phyloP scores from a whole-genome alignment of 2,797 vertebrate species.

The Acipenser oxyrinchus region DNA sequence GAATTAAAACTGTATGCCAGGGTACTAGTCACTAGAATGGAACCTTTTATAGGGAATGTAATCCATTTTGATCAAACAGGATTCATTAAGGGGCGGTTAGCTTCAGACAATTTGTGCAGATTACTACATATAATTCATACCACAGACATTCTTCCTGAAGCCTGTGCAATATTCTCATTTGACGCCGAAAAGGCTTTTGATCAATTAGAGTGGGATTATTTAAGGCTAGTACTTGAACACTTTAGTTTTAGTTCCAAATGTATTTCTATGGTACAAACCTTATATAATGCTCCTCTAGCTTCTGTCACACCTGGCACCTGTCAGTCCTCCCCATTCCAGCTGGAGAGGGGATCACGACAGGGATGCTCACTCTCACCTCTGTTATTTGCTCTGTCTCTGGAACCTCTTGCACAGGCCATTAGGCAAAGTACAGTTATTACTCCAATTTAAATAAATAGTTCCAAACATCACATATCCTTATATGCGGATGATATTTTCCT shows the following conservation, averaged over 20 bases:
- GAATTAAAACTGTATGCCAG: not conserved
- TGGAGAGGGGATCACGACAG: not conserved
- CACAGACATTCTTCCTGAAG: not conserved
- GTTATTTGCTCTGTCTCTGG: not conserved
- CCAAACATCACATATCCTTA: not conserved
- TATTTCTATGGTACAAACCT: not conserved
- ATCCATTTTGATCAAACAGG: constrained; percentile 6
- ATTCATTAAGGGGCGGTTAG: not conserved
- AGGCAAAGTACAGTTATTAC: not conserved
- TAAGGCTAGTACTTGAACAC: constrained; percentile 3
- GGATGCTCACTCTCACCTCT: constrained; percentile 8
- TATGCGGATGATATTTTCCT: constrained; percentile 8
- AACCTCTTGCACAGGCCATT: constrained; percentile 11
- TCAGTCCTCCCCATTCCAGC: not conserved
- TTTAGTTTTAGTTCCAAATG: not conserved
- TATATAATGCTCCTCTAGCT: constrained; percentile 4
- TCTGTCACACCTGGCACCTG: not conserved
- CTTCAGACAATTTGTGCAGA: constrained; percentile 2
- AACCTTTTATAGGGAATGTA: not conserved
- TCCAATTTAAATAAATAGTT: not conserved
- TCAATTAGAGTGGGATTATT: constrained; percentile 4
- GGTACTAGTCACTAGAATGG: not conserved
- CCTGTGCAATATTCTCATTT: constrained; percentile 4
- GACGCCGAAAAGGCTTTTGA: constrained; percentile 7
- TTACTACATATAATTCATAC: not conserved